Conservation (phyloP, 2,888 invertebrate genomes). For the Archips xylosteana region DNA sequence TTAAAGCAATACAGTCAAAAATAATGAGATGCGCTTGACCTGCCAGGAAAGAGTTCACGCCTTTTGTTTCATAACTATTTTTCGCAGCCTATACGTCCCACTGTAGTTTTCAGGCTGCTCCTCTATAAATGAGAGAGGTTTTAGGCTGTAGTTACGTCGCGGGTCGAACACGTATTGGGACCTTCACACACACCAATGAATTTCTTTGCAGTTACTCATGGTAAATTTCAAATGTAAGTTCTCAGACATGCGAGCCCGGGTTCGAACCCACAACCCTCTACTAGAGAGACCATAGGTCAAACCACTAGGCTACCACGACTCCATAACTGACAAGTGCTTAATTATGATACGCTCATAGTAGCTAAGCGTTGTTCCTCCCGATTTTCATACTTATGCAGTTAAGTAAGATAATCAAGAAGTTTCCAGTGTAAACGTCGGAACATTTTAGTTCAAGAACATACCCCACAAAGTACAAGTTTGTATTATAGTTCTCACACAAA, state of each 20-base stretch:
- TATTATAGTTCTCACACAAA: constrained; percentile 18
- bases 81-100: too few species aligned
- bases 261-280: too few species aligned
- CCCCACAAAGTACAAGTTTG: constrained; percentile 9
- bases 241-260: too few species aligned
- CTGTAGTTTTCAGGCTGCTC: too few species aligned
- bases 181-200: too few species aligned
- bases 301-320: too few species aligned
- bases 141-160: too few species aligned
- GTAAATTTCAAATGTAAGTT: too few species aligned
- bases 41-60: neutral
- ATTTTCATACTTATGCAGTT: constrained; percentile 14
- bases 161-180: too few species aligned
- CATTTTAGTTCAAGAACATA: constrained; percentile 13
- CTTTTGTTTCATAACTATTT: neutral
- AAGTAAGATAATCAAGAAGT: constrained; percentile 17
- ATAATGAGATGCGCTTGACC: constrained; percentile 63
- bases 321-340: neutral
- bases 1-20: constrained; percentile 74
- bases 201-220: too few species aligned
- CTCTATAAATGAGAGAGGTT: too few species aligned
- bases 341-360: constrained; percentile 3
- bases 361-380: neutral
- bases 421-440: constrained; percentile 25
- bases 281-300: too few species aligned